Percentiles rank a stretch among this genome's conserved stretches.
Evolutionary conservation across 1,140 invertebrate species (phyloP).

Genomic region (Fopius arisanus): DNA sequence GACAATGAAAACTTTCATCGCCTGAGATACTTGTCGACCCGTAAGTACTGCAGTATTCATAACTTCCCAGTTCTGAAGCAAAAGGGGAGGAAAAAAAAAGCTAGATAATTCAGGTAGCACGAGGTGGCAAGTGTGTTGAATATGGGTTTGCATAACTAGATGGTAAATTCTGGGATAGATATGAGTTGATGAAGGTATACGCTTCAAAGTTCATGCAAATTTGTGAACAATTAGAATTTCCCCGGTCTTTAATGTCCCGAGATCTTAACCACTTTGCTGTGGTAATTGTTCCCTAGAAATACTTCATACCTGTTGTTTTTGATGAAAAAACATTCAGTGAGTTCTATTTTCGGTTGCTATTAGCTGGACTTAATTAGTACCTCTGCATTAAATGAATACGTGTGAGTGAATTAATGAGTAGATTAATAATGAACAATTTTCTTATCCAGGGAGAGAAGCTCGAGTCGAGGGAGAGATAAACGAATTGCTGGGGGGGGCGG

Average conservation of each 20-base stretch:
- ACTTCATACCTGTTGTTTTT: neutral
- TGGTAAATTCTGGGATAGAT: neutral
- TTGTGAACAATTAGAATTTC: constrained; percentile 6
- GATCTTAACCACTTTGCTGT: too few relatives aligned
- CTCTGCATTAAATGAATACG: neutral
- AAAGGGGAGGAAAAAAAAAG: neutral
- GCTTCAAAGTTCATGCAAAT: constrained; percentile 1
- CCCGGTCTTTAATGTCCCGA: neutral
- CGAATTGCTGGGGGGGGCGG: neutral
- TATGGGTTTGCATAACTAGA: neutral
- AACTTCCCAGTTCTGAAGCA: constrained; percentile 88
- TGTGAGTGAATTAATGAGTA: constrained; percentile 45
- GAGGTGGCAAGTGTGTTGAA: neutral
- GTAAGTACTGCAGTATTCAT: constrained; percentile 96
- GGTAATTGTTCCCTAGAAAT: neutral
- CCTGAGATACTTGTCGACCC: constrained; percentile 90
- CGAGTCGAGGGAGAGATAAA: neutral
- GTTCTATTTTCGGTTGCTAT: too few relatives aligned
- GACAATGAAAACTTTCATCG: constrained; percentile 95
- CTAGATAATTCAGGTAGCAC: neutral
- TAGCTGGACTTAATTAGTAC: neutral
- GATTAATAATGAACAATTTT: constrained; percentile 38
- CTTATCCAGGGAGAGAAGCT: neutral
- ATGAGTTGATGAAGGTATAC: neutral
- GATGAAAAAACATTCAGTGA: too few relatives aligned